Conservation (phyloP, 2,888 invertebrate species). For the Leptogaster cylindrica region DNA sequence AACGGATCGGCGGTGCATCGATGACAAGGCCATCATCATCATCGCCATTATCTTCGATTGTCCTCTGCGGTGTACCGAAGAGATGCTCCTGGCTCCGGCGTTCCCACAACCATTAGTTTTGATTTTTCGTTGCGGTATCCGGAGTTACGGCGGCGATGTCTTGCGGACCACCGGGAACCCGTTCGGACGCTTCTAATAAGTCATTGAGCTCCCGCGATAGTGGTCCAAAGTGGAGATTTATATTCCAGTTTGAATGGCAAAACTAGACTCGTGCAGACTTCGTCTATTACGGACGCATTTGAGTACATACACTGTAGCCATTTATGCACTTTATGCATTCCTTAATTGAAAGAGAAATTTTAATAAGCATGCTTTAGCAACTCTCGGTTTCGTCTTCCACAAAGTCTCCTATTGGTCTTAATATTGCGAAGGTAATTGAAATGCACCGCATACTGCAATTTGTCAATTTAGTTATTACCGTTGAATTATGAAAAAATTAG, state of each 20-base stretch:
- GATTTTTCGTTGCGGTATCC: neutral
- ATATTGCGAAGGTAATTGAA: no score
- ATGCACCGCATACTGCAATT: no score
- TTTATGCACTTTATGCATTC: conserved; percentile 22
- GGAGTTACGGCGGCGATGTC: neutral
- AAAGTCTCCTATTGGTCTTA: no score
- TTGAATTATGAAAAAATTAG: no score
- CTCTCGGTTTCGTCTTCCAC: no score
- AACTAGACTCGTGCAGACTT: neutral
- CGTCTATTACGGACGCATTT: neutral
- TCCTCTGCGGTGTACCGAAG: no score
- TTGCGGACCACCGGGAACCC: neutral
- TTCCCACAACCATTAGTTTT: conserved; percentile 11
- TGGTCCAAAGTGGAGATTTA: neutral
- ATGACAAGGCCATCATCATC: neutral
- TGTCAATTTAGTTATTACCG: no score
- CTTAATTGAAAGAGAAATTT: conserved; percentile 30
- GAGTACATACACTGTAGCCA: no score
- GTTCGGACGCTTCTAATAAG: neutral
- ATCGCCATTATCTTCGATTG: no score
- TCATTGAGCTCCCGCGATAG: neutral
- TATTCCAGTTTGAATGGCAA: conserved; percentile 4
- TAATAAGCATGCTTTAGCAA: conserved; percentile 1
- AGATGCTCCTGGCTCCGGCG: neutral
- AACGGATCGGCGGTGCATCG: neutral